phyloP scores from a whole-genome alignment of 2,888 invertebrate species.

The Sclerodermus sp. region DNA sequence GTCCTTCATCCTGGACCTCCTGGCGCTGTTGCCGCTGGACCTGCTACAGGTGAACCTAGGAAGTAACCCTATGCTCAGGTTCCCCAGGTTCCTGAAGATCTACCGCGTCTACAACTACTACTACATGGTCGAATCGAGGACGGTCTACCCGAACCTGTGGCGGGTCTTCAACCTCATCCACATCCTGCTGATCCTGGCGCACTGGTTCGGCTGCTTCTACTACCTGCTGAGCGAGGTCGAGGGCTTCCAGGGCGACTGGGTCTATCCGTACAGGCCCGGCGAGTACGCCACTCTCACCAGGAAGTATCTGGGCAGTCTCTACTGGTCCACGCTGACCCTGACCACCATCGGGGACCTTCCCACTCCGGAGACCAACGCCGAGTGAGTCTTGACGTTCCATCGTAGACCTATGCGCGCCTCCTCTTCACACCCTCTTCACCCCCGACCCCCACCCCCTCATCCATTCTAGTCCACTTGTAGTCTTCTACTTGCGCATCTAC shows the following conservation, averaged over 20 bases:
- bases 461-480: too few relatives aligned
- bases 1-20: conserved; percentile 81
- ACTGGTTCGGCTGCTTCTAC: conserved; percentile 98
- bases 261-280: conserved; percentile 83
- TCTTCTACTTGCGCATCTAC: too few relatives aligned
- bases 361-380: conserved; percentile 92
- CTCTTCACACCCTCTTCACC: too few relatives aligned
- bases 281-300: conserved; percentile 88
- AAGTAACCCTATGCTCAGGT: conserved; percentile 83
- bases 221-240: conserved; percentile 90
- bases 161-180: conserved; percentile 93
- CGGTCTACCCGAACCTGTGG: conserved; percentile 95
- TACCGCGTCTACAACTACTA: conserved; percentile 92
- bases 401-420: too few relatives aligned
- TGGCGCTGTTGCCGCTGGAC: conserved; percentile 83
- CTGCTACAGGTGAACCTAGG: conserved; percentile 82
- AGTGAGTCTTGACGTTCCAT: conserved; percentile 75
- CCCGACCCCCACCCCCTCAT: too few relatives aligned
- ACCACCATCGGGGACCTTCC: conserved; percentile 96
- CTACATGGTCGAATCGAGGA: conserved; percentile 94
- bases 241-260: conserved; percentile 88
- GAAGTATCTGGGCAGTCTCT: conserved; percentile 91
- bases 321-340: conserved; percentile 94
- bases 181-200: conserved; percentile 89
- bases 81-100: conserved; percentile 86